A percentile compares a stretch with the other conserved stretches of the same genome.
Evolutionary conservation across 2,888 invertebrate species (phyloP).

Genomic region (Diaprepes abbreviatus): DNA sequence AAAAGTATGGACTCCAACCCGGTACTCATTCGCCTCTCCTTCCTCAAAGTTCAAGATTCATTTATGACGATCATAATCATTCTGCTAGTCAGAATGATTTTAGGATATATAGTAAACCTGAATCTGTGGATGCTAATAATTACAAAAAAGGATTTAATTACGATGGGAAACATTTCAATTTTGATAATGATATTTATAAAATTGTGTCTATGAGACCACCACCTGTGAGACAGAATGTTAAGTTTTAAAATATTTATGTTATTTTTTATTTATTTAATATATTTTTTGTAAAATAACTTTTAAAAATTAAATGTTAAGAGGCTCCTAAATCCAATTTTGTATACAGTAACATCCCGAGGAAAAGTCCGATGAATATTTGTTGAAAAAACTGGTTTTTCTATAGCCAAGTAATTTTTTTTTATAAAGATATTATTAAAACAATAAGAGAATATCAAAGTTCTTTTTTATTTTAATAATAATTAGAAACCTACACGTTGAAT

Average conservation of each 20-base stretch:
- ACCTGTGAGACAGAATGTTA: slow-evolving; percentile 17
- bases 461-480: too few relatives aligned
- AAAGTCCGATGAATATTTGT: too few relatives aligned
- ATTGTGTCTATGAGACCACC: slow-evolving; percentile 43
- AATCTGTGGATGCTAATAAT: neutral
- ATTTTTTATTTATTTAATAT: too few relatives aligned
- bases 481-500: too few relatives aligned
- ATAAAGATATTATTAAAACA: too few relatives aligned
- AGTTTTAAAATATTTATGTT: neutral
- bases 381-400: too few relatives aligned
- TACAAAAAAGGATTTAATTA: neutral
- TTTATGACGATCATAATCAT: slow-evolving; percentile 5
- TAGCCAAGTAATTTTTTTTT: too few relatives aligned
- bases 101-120: slow-evolving; percentile 20
- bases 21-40: neutral
- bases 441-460: too few relatives aligned
- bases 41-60: neutral
- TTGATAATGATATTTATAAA: slow-evolving; percentile 32
- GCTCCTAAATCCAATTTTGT: too few relatives aligned
- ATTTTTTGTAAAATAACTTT: too few relatives aligned
- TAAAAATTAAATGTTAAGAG: too few relatives aligned
- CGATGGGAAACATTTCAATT: neutral
- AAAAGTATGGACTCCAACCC: neutral
- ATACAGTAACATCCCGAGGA: too few relatives aligned
- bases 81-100: neutral